A percentile compares a stretch with the other conserved stretches of the same genome.
Conservation (phyloP, 1,140 invertebrate species). For the Littorina saxatilis region DNA sequence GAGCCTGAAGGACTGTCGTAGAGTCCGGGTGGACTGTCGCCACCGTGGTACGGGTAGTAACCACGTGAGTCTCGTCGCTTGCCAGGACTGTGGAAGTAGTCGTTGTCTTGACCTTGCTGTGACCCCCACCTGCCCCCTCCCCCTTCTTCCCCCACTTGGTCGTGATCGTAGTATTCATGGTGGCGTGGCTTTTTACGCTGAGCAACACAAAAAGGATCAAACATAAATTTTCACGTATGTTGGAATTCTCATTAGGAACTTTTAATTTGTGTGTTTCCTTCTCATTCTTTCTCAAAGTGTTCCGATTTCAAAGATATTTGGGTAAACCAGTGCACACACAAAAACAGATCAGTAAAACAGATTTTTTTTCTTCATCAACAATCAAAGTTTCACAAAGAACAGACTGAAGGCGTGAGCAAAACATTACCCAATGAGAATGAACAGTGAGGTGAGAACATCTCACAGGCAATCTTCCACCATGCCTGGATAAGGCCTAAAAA, state of each 20-base stretch:
- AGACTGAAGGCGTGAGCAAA: too few relatives aligned
- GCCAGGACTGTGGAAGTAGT: conserved; percentile 42
- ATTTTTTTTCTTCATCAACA: too few relatives aligned
- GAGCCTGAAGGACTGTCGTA: conserved; percentile 70
- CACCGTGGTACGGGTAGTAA: not conserved
- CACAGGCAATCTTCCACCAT: too few relatives aligned
- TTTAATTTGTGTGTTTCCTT: too few relatives aligned
- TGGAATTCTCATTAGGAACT: not conserved
- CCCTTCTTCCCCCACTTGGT: conserved; percentile 43
- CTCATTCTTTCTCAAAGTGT: too few relatives aligned
- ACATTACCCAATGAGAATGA: too few relatives aligned
- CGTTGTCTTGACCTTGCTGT: conserved; percentile 37
- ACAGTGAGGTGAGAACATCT: too few relatives aligned
- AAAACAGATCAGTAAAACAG: too few relatives aligned
- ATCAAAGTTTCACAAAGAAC: too few relatives aligned
- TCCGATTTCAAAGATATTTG: too few relatives aligned
- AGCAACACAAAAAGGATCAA: not conserved
- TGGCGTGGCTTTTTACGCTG: conserved; percentile 51
- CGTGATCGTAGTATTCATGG: conserved; percentile 58
- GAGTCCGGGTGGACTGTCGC: conserved; percentile 54
- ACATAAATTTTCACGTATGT: not conserved
- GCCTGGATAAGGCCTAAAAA: too few relatives aligned
- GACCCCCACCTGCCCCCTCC: conserved; percentile 9
- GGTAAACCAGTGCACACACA: too few relatives aligned
- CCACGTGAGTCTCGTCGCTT: conserved; percentile 1